Evolutionary conservation across 2,797 vertebrate species (phyloP).

Genomic region (Cuniculus paca): DNA sequence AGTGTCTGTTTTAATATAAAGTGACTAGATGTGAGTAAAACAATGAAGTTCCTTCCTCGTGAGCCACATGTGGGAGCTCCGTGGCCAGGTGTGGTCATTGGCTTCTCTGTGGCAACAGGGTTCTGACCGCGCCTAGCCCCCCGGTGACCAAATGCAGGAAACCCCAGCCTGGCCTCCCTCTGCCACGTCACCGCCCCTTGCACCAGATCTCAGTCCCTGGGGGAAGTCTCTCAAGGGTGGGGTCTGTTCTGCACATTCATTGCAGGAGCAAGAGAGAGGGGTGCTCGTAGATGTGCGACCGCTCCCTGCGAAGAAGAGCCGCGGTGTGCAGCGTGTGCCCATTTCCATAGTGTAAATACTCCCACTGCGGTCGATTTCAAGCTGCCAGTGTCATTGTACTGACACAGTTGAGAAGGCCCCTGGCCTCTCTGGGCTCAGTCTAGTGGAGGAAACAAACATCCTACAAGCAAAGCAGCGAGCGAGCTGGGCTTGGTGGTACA

Average conservation of each 20-base stretch:
- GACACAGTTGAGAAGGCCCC: neutral
- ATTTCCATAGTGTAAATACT: neutral
- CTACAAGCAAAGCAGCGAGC: neutral
- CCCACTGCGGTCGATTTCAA: neutral
- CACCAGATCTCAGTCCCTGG: neutral
- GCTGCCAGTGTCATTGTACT: accelerated
- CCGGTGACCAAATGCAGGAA: accelerated
- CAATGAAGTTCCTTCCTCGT: neutral
- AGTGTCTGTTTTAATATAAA: neutral
- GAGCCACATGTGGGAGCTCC: neutral
- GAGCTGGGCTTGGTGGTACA: neutral
- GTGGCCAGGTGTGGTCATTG: neutral
- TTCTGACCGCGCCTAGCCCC: accelerated
- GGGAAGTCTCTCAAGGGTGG: neutral
- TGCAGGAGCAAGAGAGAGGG: neutral
- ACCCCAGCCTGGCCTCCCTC: neutral
- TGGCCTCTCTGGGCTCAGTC: neutral
- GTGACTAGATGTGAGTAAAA: neutral
- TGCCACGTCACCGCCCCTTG: neutral
- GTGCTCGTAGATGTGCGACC: neutral
- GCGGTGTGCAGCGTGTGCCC: neutral
- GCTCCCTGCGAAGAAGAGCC: neutral
- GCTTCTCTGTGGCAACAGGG: accelerated
- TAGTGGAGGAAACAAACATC: neutral
- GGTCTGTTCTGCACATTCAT: neutral